Evolutionary conservation across 1,140 invertebrate genomes (phyloP), one percentile per base, ranked within the genome.

Genomic region (Tribolium madens): DNA sequence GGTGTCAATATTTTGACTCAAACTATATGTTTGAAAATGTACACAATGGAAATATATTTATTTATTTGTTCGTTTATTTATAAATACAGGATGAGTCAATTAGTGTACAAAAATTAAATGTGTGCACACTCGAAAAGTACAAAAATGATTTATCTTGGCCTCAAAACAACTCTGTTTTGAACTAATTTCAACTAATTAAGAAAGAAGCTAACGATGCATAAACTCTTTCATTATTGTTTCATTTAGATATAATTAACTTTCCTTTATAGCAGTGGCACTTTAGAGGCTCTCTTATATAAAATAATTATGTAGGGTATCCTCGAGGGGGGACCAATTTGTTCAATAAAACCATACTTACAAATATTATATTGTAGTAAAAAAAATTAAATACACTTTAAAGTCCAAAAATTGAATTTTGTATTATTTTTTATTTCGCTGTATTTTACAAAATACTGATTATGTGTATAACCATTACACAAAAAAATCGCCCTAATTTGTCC

Each of bases 111-210:
- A n/a, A n/a, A n/a, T n/a, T n/a, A n/a, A n/a, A n/a, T 47, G 46
- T 47, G 3, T 47, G 10, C 3, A 47, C 5, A 47, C 9, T 52
- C 17, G 17, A 52, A 52, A 14, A 7, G 10, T 15, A 3, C 17
- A 52, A 52, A 5, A 17, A 57, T 57, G 52, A 57, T 57, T 21
- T 57, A 57, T 57, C 3, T 17, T 9, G 10, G 3, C 52, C 10
- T 3, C 17, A 26, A 42, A 42, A 57, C 14, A 17, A 21, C 52
- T 21, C 17, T 21, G 52, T 26, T 17, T 12, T 21, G 21, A 57
- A 17, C 52, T 57, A 57, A 57, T 57, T 57, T 26, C 1, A 21
- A 21, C 10, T 21, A 57, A 57, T 57, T 57, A 57, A n/a, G 52
- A 26, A 18, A 57, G 15, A 57, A 21, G 10, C 18, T 21, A 57